phyloP scores from a whole-genome alignment of 2,888 invertebrate species.

The Koerneria pararmatus region DNA sequence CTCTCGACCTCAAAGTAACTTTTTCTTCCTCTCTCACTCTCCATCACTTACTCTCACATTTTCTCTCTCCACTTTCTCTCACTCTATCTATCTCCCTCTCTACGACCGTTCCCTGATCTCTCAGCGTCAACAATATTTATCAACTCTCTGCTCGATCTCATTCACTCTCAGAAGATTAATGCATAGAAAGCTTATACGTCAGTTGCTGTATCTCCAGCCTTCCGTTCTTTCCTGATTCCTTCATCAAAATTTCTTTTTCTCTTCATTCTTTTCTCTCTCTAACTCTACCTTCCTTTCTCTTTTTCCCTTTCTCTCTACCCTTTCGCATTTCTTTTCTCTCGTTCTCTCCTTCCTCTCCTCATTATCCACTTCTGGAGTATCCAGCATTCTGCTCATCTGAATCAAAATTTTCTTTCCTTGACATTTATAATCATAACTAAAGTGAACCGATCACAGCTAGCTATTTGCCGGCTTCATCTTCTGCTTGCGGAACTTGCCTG shows the following conservation, averaged over 20 bases:
- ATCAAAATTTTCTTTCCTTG: too few relatives aligned
- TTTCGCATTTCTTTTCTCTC: background rate
- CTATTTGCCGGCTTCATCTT: too few relatives aligned
- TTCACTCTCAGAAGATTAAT: too few relatives aligned
- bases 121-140: too few relatives aligned
- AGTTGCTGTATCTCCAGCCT: conserved; percentile 6
- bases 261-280: background rate
- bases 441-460: too few relatives aligned
- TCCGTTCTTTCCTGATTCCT: background rate
- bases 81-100: conserved; percentile 4
- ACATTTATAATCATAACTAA: too few relatives aligned
- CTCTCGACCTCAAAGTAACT: background rate
- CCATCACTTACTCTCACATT: background rate
- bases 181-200: too few relatives aligned
- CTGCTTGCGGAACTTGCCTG: too few relatives aligned
- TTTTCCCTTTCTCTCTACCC: background rate
- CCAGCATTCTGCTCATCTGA: background rate
- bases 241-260: background rate
- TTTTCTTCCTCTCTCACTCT: conserved; percentile 3
- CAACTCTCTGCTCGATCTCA: too few relatives aligned
- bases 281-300: background rate
- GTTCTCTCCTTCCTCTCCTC: background rate
- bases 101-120: background rate
- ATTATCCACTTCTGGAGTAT: background rate
- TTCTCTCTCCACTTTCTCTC: conserved; percentile 14